Percentiles rank a stretch among this genome's conserved stretches.
These are phyloP conservation scores for Leistus spinibarbis DNA, from an alignment of 2,888 invertebrate genomes.

Conservation along the genomic window DNA sequence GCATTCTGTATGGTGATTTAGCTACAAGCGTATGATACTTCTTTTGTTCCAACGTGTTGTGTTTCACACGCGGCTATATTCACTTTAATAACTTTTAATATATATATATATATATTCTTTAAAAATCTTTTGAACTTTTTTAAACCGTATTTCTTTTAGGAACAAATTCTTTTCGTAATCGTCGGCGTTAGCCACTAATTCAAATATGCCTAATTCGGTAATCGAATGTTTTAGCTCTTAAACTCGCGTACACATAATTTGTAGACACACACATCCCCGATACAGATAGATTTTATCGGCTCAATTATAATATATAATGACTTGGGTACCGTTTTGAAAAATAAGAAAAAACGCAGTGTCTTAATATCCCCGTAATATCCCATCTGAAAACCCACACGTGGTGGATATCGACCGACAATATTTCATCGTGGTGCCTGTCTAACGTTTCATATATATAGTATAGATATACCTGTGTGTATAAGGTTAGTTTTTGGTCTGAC, in stretches of 20 bases:
- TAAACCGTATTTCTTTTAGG: too few species aligned
- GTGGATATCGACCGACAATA: neutral
- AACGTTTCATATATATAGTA: too few species aligned
- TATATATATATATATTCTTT: too few species aligned
- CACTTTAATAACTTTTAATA: too few species aligned
- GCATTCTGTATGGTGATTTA: too few species aligned
- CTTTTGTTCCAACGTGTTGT: constrained; percentile 24
- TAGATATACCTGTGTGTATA: constrained; percentile 34
- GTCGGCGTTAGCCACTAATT: neutral
- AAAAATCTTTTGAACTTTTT: too few species aligned
- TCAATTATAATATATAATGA: neutral
- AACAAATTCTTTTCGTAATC: neutral
- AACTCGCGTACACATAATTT: neutral
- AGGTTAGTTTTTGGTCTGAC: constrained; percentile 48
- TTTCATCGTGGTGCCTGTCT: neutral
- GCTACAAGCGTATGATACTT: too few species aligned
- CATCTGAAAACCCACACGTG: neutral
- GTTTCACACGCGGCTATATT: constrained; percentile 6
- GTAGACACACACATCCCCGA: neutral
- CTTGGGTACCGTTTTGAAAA: neutral
- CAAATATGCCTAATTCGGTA: neutral
- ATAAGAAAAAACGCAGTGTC: neutral
- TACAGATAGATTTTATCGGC: neutral
- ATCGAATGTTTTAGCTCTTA: neutral
- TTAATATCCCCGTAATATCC: neutral